Evolutionary conservation across 2,888 invertebrate genomes (phyloP).

Genomic region (Venusia cambrica): DNA sequence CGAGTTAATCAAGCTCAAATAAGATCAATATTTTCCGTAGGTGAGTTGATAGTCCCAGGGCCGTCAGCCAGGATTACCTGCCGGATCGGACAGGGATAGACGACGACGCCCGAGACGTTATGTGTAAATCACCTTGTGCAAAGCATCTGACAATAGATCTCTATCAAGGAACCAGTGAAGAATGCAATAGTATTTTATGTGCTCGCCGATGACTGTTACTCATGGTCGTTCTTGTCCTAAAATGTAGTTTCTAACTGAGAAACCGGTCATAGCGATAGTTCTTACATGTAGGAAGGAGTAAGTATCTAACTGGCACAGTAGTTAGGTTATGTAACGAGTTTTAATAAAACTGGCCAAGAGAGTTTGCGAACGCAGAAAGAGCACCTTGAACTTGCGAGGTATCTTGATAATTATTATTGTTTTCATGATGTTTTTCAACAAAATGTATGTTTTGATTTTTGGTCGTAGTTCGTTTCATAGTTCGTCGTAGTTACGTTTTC

Average conservation of each 20-base stretch:
- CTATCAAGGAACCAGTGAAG: not conserved
- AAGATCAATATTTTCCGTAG: conserved; percentile 77
- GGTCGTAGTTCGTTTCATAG: too few species aligned
- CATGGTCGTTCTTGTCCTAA: conserved; percentile 6
- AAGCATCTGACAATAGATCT: not conserved
- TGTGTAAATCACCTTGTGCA: conserved; percentile 32
- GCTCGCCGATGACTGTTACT: conserved; percentile 4
- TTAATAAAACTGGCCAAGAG: conserved; percentile 6
- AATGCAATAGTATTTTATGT: not conserved
- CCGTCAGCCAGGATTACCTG: conserved; percentile 52
- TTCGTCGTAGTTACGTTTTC: conserved; percentile 15
- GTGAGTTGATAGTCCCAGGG: conserved; percentile 61
- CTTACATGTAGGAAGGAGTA: conserved; percentile 2
- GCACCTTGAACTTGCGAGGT: too few species aligned
- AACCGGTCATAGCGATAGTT: conserved; percentile 16
- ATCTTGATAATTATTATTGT: too few species aligned
- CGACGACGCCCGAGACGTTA: conserved; percentile 35
- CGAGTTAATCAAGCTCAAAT: conserved; percentile 80
- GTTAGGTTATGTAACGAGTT: conserved; percentile 12
- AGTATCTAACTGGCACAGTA: conserved; percentile 6
- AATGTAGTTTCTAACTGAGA: conserved; percentile 17
- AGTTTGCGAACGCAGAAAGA: too few species aligned
- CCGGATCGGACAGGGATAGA: conserved; percentile 39
- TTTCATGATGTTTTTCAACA: too few species aligned
- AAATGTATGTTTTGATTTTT: too few species aligned